Conservation (phyloP, 2,888 invertebrate species). For the Caenorhabditis angaria region DNA sequence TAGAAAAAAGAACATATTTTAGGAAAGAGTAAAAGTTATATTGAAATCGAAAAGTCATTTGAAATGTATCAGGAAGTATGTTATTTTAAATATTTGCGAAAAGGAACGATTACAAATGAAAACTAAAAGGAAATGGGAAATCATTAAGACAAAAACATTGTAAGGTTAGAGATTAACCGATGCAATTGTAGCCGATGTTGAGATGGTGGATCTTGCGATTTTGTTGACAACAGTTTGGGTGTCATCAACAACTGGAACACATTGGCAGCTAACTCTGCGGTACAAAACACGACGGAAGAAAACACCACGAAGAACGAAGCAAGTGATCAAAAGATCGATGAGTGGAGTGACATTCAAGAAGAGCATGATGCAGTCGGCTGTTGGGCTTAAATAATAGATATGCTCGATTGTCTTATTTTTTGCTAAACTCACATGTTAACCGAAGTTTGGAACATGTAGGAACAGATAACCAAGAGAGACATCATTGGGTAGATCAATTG, state of each 20-base stretch:
- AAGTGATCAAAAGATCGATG: neutral
- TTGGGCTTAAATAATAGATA: no score
- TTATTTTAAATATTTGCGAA: no score
- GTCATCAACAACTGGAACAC: neutral
- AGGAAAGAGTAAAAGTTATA: no score
- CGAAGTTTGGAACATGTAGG: neutral
- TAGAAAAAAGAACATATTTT: no score
- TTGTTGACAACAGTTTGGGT: neutral
- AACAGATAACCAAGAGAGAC: neutral
- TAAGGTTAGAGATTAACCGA: conserved; percentile 6
- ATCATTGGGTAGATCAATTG: neutral
- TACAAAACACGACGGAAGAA: neutral
- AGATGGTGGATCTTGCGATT: conserved; percentile 1
- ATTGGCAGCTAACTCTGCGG: neutral
- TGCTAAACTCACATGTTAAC: neutral
- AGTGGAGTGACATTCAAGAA: neutral
- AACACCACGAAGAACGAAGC: neutral
- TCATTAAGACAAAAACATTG: neutral
- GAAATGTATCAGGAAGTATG: no score
- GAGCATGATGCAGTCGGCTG: neutral
- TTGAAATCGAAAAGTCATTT: no score
- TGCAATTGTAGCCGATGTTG: conserved; percentile 3
- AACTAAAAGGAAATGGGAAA: neutral
- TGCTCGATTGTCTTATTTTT: no score
- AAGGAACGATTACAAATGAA: no score